Base-by-base conservation (phyloP, 2,797 vertebrate genomes). In the Coilia nasus region DNA sequence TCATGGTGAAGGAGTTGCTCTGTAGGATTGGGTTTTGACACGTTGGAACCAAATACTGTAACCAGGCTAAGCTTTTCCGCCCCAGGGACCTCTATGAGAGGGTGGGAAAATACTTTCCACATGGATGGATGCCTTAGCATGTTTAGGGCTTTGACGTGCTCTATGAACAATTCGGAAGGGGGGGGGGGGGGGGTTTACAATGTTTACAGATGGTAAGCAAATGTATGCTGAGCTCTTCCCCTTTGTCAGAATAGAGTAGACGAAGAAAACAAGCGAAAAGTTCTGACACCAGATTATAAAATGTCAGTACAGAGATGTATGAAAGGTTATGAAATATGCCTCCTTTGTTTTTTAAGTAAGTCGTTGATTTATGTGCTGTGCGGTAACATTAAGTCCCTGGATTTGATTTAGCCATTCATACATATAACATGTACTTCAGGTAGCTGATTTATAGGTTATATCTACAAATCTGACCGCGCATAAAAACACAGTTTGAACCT, bases 21-120 rank as follows among this genome's bases (percentile, higher is more conserved):
- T 7, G 71, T 31, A 41, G 35, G 71, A 44, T 78, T 78, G 35
- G 19, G 71, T 78, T 78, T 9, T 78, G 71, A 78, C 71, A 78
- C 44, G 71, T 78, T 78, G 71, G 71, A 78, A 78, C 71, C 71
- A 44, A 78, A 78, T 78, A 78, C 71, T 78, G 71, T 78, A 78
- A 21, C 71, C 17, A 78, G 19, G 71, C 41, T 78, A 35, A 78
- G 71, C 35, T 78, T 78, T 44, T 41, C 31, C 15, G 31, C 31
- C 71, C 71, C 35, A 19, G 71, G 71, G 71, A 78, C 31, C 31
- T 78, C 71, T 19, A 44, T 7, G 35, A 78, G 71, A 78, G 71
- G 71, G 71, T 78, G 71, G 71, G 71, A 78, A 78, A 78, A 78
- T 78, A 78, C 71, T 44, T 78, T 78, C 71, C 71, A 21, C 71